Conservation (phyloP, 2,888 invertebrate species). For the Leucania comma region DNA sequence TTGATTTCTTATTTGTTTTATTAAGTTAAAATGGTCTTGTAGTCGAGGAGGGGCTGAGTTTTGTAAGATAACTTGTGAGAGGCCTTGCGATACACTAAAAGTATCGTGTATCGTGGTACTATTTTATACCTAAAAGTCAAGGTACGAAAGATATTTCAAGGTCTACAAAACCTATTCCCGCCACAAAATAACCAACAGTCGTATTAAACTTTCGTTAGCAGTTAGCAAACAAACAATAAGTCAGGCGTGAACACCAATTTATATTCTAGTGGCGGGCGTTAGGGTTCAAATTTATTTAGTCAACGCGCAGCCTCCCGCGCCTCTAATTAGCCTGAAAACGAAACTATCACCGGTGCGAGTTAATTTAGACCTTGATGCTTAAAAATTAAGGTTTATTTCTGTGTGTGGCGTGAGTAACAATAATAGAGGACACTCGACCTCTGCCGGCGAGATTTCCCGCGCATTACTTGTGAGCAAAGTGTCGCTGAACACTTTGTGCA, state of each 20-base stretch:
- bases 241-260: slow-evolving; percentile 45
- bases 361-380: slow-evolving; percentile 66
- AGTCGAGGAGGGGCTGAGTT: background rate
- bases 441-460: slow-evolving; percentile 79
- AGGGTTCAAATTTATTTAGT: slow-evolving; percentile 75
- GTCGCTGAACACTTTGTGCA: slow-evolving; percentile 66
- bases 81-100: too few species aligned
- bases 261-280: slow-evolving; percentile 60
- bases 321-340: slow-evolving; percentile 89
- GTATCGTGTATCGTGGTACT: too few species aligned
- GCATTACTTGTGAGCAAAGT: slow-evolving; percentile 71
- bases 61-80: background rate
- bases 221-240: slow-evolving; percentile 65
- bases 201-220: slow-evolving; percentile 57
- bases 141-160: background rate
- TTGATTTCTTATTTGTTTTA: background rate
- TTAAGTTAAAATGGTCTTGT: too few species aligned
- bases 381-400: slow-evolving; percentile 68
- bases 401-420: slow-evolving; percentile 71
- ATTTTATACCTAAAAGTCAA: background rate
- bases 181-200: slow-evolving; percentile 61
- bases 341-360: slow-evolving; percentile 66
- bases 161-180: slow-evolving; percentile 17
- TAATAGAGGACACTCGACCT: slow-evolving; percentile 88
- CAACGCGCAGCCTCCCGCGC: slow-evolving; percentile 72